phyloP scores from a whole-genome alignment of 2,888 invertebrate genomes.

The Caenorhabditis virilis region DNA sequence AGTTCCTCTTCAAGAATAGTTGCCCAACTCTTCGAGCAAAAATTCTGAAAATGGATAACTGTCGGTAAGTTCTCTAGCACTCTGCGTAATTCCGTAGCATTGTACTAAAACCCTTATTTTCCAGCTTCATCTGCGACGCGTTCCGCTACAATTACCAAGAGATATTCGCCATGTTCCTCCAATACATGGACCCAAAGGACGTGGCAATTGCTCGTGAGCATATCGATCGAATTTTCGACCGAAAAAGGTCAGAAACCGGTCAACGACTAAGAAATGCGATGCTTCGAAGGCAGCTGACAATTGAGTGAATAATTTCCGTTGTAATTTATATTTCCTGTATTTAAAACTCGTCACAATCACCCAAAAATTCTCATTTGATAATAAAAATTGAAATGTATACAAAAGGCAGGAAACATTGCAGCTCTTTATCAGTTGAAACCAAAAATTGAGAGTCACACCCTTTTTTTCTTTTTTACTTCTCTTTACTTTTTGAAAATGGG shows the following conservation, averaged over 20 bases:
- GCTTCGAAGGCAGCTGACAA: conserved; percentile 39
- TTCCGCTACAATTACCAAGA: conserved; percentile 48
- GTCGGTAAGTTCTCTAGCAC: conserved; percentile 22
- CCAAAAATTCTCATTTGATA: too few species aligned
- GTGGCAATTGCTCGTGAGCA: conserved; percentile 42
- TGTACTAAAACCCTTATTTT: background rate
- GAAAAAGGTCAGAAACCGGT: conserved; percentile 29
- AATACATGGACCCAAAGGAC: conserved; percentile 36
- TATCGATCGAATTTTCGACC: conserved; percentile 48
- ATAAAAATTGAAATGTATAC: background rate
- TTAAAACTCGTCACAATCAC: too few species aligned
- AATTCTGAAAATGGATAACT: conserved; percentile 40
- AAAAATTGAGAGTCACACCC: too few species aligned
- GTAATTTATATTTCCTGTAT: background rate
- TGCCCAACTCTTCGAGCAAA: conserved; percentile 39
- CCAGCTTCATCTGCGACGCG: conserved; percentile 49
- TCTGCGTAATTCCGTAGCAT: background rate
- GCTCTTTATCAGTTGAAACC: too few species aligned
- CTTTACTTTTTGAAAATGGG: too few species aligned
- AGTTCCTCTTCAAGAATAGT: conserved; percentile 46
- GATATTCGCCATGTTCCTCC: conserved; percentile 38
- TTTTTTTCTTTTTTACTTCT: too few species aligned
- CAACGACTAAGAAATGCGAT: conserved; percentile 27
- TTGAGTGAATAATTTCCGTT: conserved; percentile 12
- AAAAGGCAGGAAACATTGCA: background rate